Evolutionary conservation across 2,113 vertebrate species (phyloP).

Genomic region (Oryzias curvinotus): DNA sequence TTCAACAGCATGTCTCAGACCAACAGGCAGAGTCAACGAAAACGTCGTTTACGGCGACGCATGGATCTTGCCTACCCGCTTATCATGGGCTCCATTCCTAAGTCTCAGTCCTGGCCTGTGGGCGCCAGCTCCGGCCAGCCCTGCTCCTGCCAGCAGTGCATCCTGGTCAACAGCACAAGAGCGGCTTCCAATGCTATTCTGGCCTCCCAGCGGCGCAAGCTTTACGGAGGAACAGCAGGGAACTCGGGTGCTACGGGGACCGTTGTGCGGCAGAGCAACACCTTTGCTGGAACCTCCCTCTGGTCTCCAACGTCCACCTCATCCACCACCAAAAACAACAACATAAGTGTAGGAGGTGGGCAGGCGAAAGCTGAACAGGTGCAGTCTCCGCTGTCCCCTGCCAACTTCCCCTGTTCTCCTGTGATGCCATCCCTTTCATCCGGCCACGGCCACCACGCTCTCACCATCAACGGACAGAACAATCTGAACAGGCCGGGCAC

Average conservation of each 20-base stretch:
- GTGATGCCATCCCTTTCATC: slow-evolving; percentile 68
- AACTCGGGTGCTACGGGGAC: slow-evolving; percentile 45
- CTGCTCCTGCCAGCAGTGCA: slow-evolving; percentile 92
- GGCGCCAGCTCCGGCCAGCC: slow-evolving; percentile 88
- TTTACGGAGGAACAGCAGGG: slow-evolving; percentile 68
- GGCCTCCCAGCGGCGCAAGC: slow-evolving; percentile 89
- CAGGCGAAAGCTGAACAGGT: slow-evolving; percentile 78
- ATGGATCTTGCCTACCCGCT: slow-evolving; percentile 97
- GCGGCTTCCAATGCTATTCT: slow-evolving; percentile 95
- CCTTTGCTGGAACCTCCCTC: slow-evolving; percentile 83
- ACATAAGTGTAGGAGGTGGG: slow-evolving; percentile 64
- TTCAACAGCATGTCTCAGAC: slow-evolving; percentile 97
- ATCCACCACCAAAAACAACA: slow-evolving; percentile 63
- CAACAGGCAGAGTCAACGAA: slow-evolving; percentile 92
- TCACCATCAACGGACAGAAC: slow-evolving; percentile 87
- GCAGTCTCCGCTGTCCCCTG: slow-evolving; percentile 64
- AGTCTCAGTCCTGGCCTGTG: slow-evolving; percentile 97
- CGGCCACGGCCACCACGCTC: slow-evolving; percentile 65
- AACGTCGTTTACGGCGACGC: slow-evolving; percentile 88
- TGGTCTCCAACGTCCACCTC: slow-evolving; percentile 76
- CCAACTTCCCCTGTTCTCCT: slow-evolving; percentile 72
- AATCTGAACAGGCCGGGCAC: slow-evolving; percentile 92
- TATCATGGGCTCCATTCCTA: slow-evolving; percentile 95
- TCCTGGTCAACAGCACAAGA: slow-evolving; percentile 93
- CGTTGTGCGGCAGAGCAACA: slow-evolving; percentile 88